phyloP scores from a whole-genome alignment of 2,113 vertebrate species.

The Poeciliopsis occidentalis region DNA sequence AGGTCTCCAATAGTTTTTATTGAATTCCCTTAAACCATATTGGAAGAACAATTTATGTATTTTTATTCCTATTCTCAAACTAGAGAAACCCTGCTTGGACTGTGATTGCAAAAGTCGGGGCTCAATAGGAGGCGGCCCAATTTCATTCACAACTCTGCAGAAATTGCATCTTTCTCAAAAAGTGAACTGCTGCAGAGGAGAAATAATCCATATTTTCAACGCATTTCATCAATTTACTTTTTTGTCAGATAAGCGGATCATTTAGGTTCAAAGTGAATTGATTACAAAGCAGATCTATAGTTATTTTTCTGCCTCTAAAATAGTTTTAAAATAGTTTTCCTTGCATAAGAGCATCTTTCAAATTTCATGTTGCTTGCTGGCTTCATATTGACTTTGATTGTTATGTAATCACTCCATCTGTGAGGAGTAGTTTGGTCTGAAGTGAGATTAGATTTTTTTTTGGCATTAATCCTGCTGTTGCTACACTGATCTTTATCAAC shows the following conservation, averaged over 20 bases:
- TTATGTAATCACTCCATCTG: constrained; percentile 57
- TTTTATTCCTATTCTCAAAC: constrained; percentile 28
- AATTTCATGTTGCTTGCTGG: constrained; percentile 13
- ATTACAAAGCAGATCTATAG: constrained; percentile 8
- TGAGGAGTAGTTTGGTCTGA: constrained; percentile 27
- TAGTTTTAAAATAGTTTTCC: neutral
- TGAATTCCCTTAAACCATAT: neutral
- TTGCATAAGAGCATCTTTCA: constrained; percentile 4
- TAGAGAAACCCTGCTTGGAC: constrained; percentile 31
- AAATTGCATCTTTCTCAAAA: constrained; percentile 35
- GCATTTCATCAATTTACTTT: neutral
- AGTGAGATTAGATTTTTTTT: constrained; percentile 45
- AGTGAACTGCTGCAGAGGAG: constrained; percentile 24
- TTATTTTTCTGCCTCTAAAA: neutral
- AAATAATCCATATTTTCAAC: neutral
- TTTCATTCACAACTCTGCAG: constrained; percentile 47
- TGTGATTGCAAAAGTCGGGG: constrained; percentile 26
- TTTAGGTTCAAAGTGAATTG: neutral
- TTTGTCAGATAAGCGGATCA: constrained; percentile 1
- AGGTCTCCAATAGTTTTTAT: neutral
- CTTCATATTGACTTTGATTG: constrained; percentile 13
- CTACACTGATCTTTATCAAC: constrained; percentile 33
- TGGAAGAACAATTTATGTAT: neutral
- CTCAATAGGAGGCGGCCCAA: constrained; percentile 58
- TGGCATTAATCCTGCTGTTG: constrained; percentile 41